phyloP scores from a whole-genome alignment of 1,140 invertebrate species.

The Macrocentrus cingulum region DNA sequence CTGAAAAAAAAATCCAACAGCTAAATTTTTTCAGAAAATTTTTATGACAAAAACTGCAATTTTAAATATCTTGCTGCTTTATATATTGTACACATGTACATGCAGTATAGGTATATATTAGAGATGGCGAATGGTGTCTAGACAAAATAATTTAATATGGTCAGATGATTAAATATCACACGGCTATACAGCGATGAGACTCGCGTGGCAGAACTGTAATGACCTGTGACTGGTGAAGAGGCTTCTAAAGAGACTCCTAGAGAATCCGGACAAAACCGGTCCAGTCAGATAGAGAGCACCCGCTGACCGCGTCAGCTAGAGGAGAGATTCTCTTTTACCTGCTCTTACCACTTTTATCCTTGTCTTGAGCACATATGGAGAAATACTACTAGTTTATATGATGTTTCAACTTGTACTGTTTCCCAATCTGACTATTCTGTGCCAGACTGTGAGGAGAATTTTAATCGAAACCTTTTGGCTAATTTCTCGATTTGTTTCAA shows the following conservation, averaged over 20 bases:
- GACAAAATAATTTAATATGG: no score
- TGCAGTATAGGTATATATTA: no score
- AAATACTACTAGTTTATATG: constrained; percentile 8
- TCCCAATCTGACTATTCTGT: constrained; percentile 1
- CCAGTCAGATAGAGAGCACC: constrained; percentile 34
- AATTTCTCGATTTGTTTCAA: constrained; percentile 25
- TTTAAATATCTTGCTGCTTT: no score
- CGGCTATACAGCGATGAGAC: no score
- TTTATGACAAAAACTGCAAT: no score
- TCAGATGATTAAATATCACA: not conserved
- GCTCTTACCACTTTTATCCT: constrained; percentile 14
- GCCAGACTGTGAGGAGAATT: constrained; percentile 13
- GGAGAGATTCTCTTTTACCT: constrained; percentile 25
- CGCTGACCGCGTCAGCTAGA: constrained; percentile 28
- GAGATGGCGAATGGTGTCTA: no score
- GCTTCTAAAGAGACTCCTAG: constrained; percentile 30
- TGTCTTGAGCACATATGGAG: not conserved
- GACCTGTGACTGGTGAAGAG: not conserved
- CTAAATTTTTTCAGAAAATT: no score
- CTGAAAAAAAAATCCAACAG: constrained; percentile 16
- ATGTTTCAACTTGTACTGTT: not conserved
- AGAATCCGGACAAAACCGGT: constrained; percentile 33
- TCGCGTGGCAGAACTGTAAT: not conserved
- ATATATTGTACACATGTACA: no score
- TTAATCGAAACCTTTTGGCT: constrained; percentile 18